A percentile compares a stretch with the other conserved stretches of the same genome.
Evolutionary conservation across 2,797 vertebrate genomes (phyloP).

Genomic region (Coccyzus lansbergi): DNA sequence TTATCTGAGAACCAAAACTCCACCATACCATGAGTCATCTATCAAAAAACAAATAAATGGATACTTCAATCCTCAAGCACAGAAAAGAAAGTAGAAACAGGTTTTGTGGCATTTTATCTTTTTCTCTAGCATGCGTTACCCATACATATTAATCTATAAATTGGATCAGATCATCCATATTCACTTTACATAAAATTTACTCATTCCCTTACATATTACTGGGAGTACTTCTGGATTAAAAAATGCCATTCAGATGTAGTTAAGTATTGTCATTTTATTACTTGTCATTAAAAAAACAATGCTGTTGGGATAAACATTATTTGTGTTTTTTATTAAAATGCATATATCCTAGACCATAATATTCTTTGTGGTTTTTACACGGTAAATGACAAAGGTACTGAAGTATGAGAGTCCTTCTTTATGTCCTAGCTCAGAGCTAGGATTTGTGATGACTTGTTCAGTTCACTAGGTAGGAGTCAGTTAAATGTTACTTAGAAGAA

Average conservation of each 20-base stretch:
- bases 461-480: neutral
- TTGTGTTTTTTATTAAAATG: neutral
- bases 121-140: neutral
- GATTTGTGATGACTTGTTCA: neutral
- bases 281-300: neutral
- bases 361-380: neutral
- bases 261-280: neutral
- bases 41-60: slow-evolving; percentile 69
- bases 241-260: neutral
- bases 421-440: neutral
- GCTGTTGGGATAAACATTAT: neutral
- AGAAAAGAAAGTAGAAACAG: neutral
- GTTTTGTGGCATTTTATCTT: slow-evolving; percentile 21
- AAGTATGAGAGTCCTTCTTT: neutral
- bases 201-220: neutral
- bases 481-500: neutral
- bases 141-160: slow-evolving; percentile 26
- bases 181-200: neutral
- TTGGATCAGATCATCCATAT: neutral
- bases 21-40: neutral
- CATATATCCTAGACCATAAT: neutral
- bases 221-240: neutral
- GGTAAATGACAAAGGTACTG: neutral
- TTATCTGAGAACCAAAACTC: slow-evolving; percentile 41
- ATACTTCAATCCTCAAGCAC: neutral